Percentiles rank a stretch among this genome's conserved stretches.
Evolutionary conservation across 2,888 invertebrate species (phyloP).

Genomic region (Agrilus mali): DNA sequence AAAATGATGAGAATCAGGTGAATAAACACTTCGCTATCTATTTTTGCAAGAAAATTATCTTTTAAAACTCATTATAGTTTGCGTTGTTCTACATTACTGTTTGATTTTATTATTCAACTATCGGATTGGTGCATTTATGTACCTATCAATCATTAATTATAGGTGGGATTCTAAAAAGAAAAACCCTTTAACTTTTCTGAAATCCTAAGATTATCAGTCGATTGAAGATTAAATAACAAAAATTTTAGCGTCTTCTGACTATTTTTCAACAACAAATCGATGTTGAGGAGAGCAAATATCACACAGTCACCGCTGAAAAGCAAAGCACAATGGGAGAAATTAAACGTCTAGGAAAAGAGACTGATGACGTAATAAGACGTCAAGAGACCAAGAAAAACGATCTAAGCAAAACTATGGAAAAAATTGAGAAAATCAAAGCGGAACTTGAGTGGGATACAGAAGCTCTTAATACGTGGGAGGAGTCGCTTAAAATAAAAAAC

Average conservation of each 20-base stretch:
- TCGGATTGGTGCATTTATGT: too few relatives aligned
- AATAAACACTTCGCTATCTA: constrained; percentile 3
- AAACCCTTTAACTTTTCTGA: too few relatives aligned
- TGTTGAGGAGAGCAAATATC: constrained; percentile 45
- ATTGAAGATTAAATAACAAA: neutral
- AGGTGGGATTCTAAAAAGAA: too few relatives aligned
- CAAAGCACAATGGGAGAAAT: constrained; percentile 35
- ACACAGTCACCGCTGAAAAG: constrained; percentile 33
- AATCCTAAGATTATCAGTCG: too few relatives aligned
- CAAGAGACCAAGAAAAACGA: constrained; percentile 36
- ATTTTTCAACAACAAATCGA: constrained; percentile 58
- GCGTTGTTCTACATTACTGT: too few relatives aligned
- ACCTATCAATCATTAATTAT: too few relatives aligned
- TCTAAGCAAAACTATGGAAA: constrained; percentile 41
- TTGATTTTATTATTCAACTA: too few relatives aligned
- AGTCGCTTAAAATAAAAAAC: constrained; percentile 52
- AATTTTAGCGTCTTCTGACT: constrained; percentile 46
- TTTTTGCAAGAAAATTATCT: neutral
- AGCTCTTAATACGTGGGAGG: constrained; percentile 58
- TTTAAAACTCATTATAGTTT: too few relatives aligned
- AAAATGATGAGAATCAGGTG: constrained; percentile 44
- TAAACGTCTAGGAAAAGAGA: constrained; percentile 37
- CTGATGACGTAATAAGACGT: constrained; percentile 33
- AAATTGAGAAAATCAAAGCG: constrained; percentile 49
- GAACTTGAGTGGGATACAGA: constrained; percentile 57